Evolutionary conservation across 2,797 vertebrate genomes (phyloP).

Genomic region (Scomberomorus guttatus): DNA sequence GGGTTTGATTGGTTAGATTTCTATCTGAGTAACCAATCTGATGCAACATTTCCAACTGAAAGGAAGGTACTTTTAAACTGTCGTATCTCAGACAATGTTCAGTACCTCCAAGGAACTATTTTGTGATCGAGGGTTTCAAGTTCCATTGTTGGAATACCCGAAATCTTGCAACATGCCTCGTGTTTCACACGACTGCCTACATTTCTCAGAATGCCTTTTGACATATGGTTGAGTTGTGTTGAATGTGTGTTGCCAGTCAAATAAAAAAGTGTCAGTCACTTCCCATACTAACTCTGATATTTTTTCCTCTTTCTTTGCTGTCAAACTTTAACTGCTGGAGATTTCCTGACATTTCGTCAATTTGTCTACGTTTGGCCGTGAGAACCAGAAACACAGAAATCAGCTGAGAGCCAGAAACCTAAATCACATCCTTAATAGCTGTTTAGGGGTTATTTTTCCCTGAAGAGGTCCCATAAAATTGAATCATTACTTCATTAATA

Average conservation of each 20-base stretch:
- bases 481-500: not conserved
- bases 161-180: too few species aligned
- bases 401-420: not conserved
- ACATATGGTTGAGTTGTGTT: too few species aligned
- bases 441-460: not conserved
- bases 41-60: not conserved
- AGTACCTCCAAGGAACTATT: too few species aligned
- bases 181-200: too few species aligned
- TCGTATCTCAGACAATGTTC: too few species aligned
- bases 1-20: not conserved
- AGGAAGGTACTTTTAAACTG: too few species aligned
- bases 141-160: too few species aligned
- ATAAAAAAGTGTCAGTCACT: not conserved
- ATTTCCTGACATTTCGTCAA: not conserved
- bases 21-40: not conserved
- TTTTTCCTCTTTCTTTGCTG: too few species aligned
- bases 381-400: not conserved
- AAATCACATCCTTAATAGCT: not conserved
- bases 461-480: not conserved
- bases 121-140: too few species aligned
- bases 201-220: too few species aligned
- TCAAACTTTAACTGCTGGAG: not conserved
- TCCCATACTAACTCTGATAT: too few species aligned
- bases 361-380: too few species aligned
- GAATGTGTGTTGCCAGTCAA: not conserved